These are phyloP conservation scores for Catostylus mosaicus DNA, from an alignment of 30 jellyfish, hydroid and myxozoan genomes.

Conservation along the genomic window DNA sequence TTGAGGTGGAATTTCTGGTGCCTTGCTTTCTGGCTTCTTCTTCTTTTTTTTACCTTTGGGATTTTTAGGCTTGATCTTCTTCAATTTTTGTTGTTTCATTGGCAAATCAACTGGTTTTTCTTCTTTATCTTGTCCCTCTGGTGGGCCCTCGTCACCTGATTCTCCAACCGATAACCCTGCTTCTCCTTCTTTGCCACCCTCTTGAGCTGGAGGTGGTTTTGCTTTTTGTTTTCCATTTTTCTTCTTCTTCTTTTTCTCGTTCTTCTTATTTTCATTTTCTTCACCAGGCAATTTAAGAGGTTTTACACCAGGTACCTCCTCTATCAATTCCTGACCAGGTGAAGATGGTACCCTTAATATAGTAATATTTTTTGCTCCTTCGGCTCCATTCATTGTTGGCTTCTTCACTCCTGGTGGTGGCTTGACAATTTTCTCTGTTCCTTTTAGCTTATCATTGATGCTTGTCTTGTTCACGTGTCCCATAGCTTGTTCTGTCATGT, in stretches of 20 bases:
- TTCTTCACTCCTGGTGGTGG: constrained; percentile 59
- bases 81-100: constrained; percentile 8
- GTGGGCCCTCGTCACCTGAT: constrained; percentile 70
- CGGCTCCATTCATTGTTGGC: constrained; percentile 17
- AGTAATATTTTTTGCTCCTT: constrained; percentile 13
- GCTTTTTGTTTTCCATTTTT: constrained; percentile 29
- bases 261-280: constrained; percentile 19
- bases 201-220: constrained; percentile 80
- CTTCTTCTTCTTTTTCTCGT: constrained; percentile 8
- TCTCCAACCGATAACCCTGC: constrained; percentile 67
- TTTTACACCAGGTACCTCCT: constrained; percentile 61
- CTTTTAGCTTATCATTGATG: constrained; percentile 19
- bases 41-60: constrained; percentile 32
- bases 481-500: constrained; percentile 68
- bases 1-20: constrained; percentile 40
- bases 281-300: constrained; percentile 35
- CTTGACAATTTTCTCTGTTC: constrained; percentile 30
- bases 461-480: constrained; percentile 42
- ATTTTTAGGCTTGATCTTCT: constrained; percentile 36
- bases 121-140: constrained; percentile 42
- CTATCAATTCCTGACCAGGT: constrained; percentile 67
- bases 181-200: constrained; percentile 59
- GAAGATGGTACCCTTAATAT: constrained; percentile 60
- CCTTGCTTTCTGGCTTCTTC: constrained; percentile 27
- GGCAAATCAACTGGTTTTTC: constrained; percentile 32